Evolutionary conservation across 2,888 invertebrate genomes (phyloP).

Genomic region (Abrostola tripartita): DNA sequence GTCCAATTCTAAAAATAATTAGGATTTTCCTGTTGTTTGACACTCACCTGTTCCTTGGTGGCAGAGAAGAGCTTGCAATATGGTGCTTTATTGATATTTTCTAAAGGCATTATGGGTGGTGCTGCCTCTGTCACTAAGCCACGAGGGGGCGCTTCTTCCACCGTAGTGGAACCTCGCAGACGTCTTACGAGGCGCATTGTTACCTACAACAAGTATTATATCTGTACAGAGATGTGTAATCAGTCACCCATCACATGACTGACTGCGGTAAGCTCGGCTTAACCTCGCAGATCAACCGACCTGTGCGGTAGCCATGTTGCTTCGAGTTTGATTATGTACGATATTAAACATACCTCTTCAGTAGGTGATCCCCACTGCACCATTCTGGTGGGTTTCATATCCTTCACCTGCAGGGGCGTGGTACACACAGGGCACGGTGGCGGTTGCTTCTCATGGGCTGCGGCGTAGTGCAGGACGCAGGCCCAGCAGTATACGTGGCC

Average conservation of each 20-base stretch:
- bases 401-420: slow-evolving; percentile 92
- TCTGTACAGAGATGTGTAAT: too few relatives aligned
- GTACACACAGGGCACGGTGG: slow-evolving; percentile 96
- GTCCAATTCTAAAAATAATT: background rate
- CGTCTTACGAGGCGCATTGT: slow-evolving; percentile 95
- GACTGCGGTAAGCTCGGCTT: too few relatives aligned
- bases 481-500: slow-evolving; percentile 99
- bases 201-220: slow-evolving; percentile 74
- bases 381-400: slow-evolving; percentile 92
- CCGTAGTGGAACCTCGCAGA: slow-evolving; percentile 91
- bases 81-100: slow-evolving; percentile 83
- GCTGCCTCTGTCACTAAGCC: slow-evolving; percentile 84
- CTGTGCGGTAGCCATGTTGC: too few relatives aligned
- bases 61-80: slow-evolving; percentile 94
- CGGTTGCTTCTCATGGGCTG: slow-evolving; percentile 94
- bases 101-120: slow-evolving; percentile 71
- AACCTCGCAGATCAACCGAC: too few relatives aligned
- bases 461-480: slow-evolving; percentile 97
- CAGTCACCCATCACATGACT: too few relatives aligned
- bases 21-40: background rate
- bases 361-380: slow-evolving; percentile 78
- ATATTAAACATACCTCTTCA: slow-evolving; percentile 70
- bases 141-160: slow-evolving; percentile 88
- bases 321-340: background rate
- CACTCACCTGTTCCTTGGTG: slow-evolving; percentile 89